Evolutionary conservation across 2,113 vertebrate genomes (phyloP), one percentile per base, ranked within the genome.

Genomic region (Heterochromis multidens): DNA sequence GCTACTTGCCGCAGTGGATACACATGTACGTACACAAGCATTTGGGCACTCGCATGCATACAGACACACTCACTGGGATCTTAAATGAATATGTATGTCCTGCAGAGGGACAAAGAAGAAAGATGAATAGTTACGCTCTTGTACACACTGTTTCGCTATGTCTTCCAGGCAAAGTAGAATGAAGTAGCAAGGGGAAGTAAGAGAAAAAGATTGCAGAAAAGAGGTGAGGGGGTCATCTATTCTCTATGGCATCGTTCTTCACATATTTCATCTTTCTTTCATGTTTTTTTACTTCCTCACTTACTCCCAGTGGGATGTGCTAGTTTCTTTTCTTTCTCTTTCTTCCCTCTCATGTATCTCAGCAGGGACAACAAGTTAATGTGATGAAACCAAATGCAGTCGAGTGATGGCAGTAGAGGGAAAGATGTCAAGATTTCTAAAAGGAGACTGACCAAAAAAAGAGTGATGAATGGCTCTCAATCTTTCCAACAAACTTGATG

Each of bases 31-130:
- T 74, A 81, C 84, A 84, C 70, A 61, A 31, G 49, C 46, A 57
- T 77, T 60, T 78, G 52, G 9, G 35, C 56, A 35, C 70, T 65
- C 33, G 40, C 12, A 60, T 59, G 29, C 81, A 81, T 37, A 70
- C 80, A 85, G 27, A 89, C 83, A 83, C 60, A 4, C 77, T 84
- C 83, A 25, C 83, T 40, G 29, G 52, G 46, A 78, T 61, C 29
- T 82, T 23, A 81, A 82, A 92, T 93, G 83, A 92, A 93, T 92
- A 93, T 93, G 88, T 82, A 92, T 94, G 89, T 87, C 80, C 80
- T 92, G 93, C 84, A 87, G 87, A 85, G 46, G 46, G 82, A 83
- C 56, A 52, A 43, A 65, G 80, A 35, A 63, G 84, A 84, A 88
- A 78, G 81, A 93, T 82, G 79, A 87, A 86, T 76, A 72, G 76